Evolutionary conservation across 1,140 invertebrate genomes (phyloP).

Genomic region (Frieseomelitta varia): DNA sequence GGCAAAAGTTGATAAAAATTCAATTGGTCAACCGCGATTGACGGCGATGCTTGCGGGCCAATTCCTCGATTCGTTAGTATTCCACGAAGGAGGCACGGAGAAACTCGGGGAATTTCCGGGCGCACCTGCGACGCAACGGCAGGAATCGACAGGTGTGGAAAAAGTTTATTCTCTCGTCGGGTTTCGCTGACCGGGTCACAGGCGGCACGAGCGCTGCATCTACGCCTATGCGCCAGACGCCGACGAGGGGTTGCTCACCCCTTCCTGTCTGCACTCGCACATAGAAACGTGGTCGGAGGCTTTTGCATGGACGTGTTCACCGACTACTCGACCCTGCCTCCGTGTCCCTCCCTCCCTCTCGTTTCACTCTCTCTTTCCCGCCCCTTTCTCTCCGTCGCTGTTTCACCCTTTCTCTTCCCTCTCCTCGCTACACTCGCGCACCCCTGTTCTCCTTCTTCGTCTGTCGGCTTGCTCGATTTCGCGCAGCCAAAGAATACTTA

Average conservation of each 20-base stretch:
- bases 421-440: not conserved
- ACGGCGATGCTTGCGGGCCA: not conserved
- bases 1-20: not conserved
- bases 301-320: conserved; percentile 62
- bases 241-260: conserved; percentile 76
- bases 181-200: conserved; percentile 74
- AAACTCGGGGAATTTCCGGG: conserved; percentile 8
- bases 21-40: not conserved
- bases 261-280: conserved; percentile 79
- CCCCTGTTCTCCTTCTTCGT: not conserved
- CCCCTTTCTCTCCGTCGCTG: not conserved
- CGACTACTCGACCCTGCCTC: conserved; percentile 44
- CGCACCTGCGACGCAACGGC: conserved; percentile 41
- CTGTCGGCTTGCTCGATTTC: conserved; percentile 40
- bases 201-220: conserved; percentile 57
- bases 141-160: conserved; percentile 68
- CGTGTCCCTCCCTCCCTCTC: conserved; percentile 28
- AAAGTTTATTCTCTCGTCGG: conserved; percentile 61
- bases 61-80: conserved; percentile 2
- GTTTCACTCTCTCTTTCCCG: conserved; percentile 30
- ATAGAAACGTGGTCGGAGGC: conserved; percentile 70
- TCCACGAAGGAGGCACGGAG: not conserved
- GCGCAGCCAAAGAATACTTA: conserved; percentile 55
- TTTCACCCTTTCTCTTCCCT: not conserved
- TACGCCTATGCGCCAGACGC: conserved; percentile 78